A percentile compares a stretch with the other conserved stretches of the same genome.
These are phyloP conservation scores for Balaeniceps rex DNA, from an alignment of 2,113 vertebrate species.

Conservation along the genomic window DNA sequence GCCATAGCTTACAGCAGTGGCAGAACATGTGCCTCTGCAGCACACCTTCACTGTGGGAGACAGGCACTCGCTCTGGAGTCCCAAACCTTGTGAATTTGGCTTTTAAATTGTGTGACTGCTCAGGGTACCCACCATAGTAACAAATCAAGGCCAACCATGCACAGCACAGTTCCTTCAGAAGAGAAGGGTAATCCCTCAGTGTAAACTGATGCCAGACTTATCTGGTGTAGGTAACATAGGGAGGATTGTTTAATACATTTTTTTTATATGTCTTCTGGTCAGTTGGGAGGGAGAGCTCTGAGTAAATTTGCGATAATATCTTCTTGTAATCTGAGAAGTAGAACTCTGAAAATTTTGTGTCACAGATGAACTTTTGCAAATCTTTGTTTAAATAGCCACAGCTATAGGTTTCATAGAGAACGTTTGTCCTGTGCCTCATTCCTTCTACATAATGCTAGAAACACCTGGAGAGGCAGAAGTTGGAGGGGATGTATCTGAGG, in stretches of 20 bases:
- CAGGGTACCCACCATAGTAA: neutral
- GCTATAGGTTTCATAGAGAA: neutral
- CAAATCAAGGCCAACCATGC: neutral
- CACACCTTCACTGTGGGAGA: neutral
- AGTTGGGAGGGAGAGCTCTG: neutral
- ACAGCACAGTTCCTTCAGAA: neutral
- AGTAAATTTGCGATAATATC: neutral
- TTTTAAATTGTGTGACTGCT: neutral
- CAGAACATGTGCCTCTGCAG: neutral
- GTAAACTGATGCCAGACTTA: neutral
- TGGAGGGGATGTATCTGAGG: neutral
- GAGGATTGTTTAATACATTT: neutral
- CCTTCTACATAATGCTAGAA: neutral
- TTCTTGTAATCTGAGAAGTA: neutral
- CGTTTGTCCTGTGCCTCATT: neutral
- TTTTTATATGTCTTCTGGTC: neutral
- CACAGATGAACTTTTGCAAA: neutral
- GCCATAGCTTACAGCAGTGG: neutral
- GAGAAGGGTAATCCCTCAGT: neutral
- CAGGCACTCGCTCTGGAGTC: rapidly evolving
- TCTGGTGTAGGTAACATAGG: neutral
- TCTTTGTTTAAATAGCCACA: neutral
- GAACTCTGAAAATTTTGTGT: neutral
- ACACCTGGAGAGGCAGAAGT: neutral
- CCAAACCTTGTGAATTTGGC: neutral